A percentile compares a stretch with the other conserved stretches of the same genome.
These are phyloP conservation scores for Meda fulgida DNA, from an alignment of 2,797 vertebrate genomes.

Conservation along the genomic window DNA sequence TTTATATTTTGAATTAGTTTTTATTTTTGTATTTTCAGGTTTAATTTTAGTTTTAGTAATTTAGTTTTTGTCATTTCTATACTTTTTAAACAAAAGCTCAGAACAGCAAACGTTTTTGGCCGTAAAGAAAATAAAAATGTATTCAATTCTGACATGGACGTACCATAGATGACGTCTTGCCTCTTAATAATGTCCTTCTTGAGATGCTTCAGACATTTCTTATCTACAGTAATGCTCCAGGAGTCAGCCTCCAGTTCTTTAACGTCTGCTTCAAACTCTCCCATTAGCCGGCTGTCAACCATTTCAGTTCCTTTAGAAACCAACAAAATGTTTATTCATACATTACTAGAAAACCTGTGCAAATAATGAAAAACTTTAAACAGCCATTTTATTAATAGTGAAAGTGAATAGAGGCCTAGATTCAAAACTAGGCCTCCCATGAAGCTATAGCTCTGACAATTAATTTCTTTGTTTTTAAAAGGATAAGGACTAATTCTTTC, in stretches of 20 bases:
- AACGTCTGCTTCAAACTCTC: slow-evolving; percentile 90
- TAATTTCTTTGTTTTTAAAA: neutral
- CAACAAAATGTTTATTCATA: neutral
- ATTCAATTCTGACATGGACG: neutral
- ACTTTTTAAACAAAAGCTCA: neutral
- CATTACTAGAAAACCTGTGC: neutral
- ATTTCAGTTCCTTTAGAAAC: slow-evolving; percentile 87
- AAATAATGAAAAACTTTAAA: neutral
- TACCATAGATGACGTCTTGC: slow-evolving; percentile 97
- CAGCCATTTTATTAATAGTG: neutral
- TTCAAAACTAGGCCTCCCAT: neutral
- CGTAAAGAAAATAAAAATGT: neutral
- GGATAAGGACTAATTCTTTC: neutral
- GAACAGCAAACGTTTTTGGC: neutral
- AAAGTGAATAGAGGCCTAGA: neutral
- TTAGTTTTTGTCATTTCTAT: neutral
- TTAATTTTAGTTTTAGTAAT: neutral
- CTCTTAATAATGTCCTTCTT: slow-evolving; percentile 91
- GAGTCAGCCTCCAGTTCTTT: slow-evolving; percentile 94
- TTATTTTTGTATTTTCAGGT: too few relatives aligned
- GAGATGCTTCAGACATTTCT: slow-evolving; percentile 86
- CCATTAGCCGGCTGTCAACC: slow-evolving; percentile 96
- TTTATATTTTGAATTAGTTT: neutral
- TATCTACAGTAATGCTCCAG: slow-evolving; percentile 92
- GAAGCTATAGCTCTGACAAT: neutral